A percentile compares a stretch with the other conserved stretches of the same genome.
phyloP scores from a whole-genome alignment of 2,797 vertebrate species.

The Micrastur ruficollis region DNA sequence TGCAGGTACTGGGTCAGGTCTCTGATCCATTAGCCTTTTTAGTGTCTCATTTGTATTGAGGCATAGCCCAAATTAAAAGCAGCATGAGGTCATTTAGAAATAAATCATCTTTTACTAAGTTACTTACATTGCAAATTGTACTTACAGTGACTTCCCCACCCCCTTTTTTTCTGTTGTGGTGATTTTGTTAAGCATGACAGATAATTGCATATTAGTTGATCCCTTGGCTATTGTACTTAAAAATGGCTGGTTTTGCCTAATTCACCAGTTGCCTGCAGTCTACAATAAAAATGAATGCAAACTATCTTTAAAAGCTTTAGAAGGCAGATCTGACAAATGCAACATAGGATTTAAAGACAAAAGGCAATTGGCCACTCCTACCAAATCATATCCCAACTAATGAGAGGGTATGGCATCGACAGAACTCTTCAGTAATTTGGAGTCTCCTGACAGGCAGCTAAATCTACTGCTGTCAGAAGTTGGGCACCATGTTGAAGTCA shows the following conservation, averaged over 20 bases:
- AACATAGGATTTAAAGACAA: slow-evolving; percentile 38
- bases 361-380: slow-evolving; percentile 27
- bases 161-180: neutral
- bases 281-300: slow-evolving; percentile 27
- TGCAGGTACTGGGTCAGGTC: neutral
- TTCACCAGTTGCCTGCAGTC: neutral
- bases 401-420: slow-evolving; percentile 28
- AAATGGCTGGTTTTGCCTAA: slow-evolving; percentile 23
- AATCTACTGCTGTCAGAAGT: slow-evolving; percentile 21
- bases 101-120: neutral
- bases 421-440: neutral
- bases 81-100: neutral
- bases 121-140: neutral
- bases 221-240: slow-evolving; percentile 9
- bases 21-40: neutral
- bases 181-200: slow-evolving; percentile 11
- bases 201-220: slow-evolving; percentile 9
- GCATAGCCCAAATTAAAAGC: neutral
- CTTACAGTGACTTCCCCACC: neutral
- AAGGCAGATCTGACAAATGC: slow-evolving; percentile 47
- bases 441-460: neutral
- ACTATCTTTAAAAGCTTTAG: slow-evolving; percentile 49
- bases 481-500: slow-evolving; percentile 4
- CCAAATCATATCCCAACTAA: slow-evolving; percentile 51
- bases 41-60: neutral